Evolutionary conservation across 2,888 invertebrate species (phyloP), one percentile per base, ranked within the genome.

Genomic region (Hofmannophila pseudospretella): DNA sequence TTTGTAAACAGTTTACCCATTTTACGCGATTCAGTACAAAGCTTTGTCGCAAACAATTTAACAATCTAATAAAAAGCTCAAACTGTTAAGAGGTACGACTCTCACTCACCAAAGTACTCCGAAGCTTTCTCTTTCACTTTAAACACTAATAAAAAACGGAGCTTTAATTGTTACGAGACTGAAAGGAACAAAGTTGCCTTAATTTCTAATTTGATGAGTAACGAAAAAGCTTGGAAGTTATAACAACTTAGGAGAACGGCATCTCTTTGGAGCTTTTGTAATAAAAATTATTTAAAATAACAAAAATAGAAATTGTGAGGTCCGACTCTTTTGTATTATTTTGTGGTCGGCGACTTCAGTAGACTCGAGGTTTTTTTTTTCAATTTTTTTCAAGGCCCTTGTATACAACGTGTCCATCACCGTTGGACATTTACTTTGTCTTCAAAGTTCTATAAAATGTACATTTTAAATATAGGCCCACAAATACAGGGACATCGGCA

Each of bases 231-330:
- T 51, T 37, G 41, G 32, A 26, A 42, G 51, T 45, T 50, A 55
- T 66, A 61, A 67, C 65, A 65, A 62, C 51, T 61, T 61, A 49
- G 52, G 54, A 52, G 49, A 51, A 45, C 41, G 54, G 41, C 47
- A 50, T 47, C 50, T 62, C 3, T 58, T 36, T 39, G 13, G 45
- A 38, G 54, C 49, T 59, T 56, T 52, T 27, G 8, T 3, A 1
- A n/a, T n/a, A n/a, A n/a, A n/a, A n/a, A n/a, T n/a, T n/a, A n/a
- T n/a, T n/a, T n/a, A n/a, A n/a, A n/a, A n/a, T n/a, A n/a, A n/a
- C n/a, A n/a, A n/a, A n/a, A n/a, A n/a, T n/a, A n/a, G n/a, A n/a
- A n/a, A n/a, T n/a, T n/a, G n/a, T n/a, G n/a, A n/a, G n/a, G n/a
- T n/a, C n/a, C n/a, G n/a, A n/a, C n/a, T n/a, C n/a, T n/a, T n/a